A percentile compares a stretch with the other conserved stretches of the same genome.
Evolutionary conservation across 2,113 vertebrate species (phyloP).

Genomic region (Sterna hirundo): DNA sequence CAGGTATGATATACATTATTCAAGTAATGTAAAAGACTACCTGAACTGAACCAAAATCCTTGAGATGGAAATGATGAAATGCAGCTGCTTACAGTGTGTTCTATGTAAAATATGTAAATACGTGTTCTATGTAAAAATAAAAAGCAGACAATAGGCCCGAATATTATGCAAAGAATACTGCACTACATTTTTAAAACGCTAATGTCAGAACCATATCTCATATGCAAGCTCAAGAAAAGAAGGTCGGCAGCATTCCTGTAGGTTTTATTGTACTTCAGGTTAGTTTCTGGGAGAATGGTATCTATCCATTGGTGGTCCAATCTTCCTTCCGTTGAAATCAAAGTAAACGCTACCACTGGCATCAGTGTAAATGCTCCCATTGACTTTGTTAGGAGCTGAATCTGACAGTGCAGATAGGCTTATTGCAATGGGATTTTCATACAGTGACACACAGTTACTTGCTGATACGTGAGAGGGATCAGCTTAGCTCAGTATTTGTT

Average conservation of each 20-base stretch:
- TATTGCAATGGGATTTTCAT: not conserved
- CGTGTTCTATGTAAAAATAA: conserved; percentile 5
- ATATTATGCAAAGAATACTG: not conserved
- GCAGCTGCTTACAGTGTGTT: not conserved
- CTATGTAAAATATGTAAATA: not conserved
- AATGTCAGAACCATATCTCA: not conserved
- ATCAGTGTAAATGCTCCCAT: not conserved
- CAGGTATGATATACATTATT: conserved; percentile 25
- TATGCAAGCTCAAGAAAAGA: not conserved
- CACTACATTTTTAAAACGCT: not conserved
- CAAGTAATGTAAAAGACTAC: conserved; percentile 10
- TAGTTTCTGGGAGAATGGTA: not conserved
- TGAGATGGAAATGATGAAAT: conserved; percentile 33
- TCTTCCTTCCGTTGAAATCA: not conserved
- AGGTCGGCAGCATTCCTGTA: not conserved
- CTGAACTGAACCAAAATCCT: not conserved
- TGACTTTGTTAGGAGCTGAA: not conserved
- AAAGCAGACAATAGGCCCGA: not conserved
- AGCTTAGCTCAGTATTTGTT: not conserved
- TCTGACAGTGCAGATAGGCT: not conserved
- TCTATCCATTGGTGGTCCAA: not conserved
- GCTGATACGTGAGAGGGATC: not conserved
- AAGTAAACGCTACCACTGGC: not conserved
- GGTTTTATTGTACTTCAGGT: not conserved
- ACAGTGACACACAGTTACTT: not conserved